Base-by-base conservation (phyloP, 1,140 invertebrate species). In the Drosophila kepulauana region DNA sequence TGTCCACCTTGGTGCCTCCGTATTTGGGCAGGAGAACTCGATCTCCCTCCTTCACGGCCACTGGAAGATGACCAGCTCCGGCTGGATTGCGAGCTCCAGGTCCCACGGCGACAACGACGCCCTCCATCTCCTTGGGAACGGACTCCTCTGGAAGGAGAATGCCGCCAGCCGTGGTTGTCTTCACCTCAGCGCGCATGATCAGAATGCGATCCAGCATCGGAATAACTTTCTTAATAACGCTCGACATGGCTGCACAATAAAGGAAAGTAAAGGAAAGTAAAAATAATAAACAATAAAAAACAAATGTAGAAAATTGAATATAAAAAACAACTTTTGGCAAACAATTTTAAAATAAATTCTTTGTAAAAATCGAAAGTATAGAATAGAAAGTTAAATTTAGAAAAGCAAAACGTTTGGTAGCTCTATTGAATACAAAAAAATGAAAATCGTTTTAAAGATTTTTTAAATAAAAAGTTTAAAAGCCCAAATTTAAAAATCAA, bases 71-170 rank as follows among this genome's bases (percentile, higher is more conserved):
- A 6, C 96, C 95, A 63, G 98, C 98, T 91, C 97, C 96, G 94
- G 97, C 96, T 8, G 98, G 95, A 93, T 97, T 98, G 90, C 97
- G 95, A 16, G 94, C 92, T 45, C 99, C 99, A 52, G 97, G 96
- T 59, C 99, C 99, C 71, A 98, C 96, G 13, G 99, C 98, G 6
- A 99, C 95, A 1, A 99, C 98, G 66, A 97, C 97, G 13, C 97
- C 99, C 88, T 97, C 95, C 11, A 99, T 94, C 68, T 99, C 97
- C 94, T 99, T 99, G 30, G 95, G 96, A 92, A 97, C 96, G 2
- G 98, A 97, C 92, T 99, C 99, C 92, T 99, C 99, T 1, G 99
- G 99, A 74, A 99, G 96, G 75, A 99, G 96, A 90, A 99, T 98
- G 52, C 99, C 99, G 46, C 98, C 98, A 93, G 99, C 99, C 7